phyloP scores from a whole-genome alignment of 2,797 vertebrate species.

The Lepilemur septentrionalis region DNA sequence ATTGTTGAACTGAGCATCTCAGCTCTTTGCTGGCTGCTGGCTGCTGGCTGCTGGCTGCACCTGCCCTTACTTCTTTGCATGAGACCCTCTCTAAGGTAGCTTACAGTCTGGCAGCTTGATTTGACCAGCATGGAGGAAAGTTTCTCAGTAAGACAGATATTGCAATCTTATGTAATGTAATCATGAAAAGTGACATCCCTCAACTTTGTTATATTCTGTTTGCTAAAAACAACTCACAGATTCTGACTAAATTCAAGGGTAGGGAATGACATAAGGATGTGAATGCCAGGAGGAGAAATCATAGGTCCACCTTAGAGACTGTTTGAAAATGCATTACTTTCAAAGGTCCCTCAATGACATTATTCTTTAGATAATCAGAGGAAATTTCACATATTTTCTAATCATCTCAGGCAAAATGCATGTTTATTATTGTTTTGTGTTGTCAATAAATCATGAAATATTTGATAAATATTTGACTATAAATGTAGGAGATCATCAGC shows the following conservation, averaged over 20 bases:
- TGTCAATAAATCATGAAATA: neutral
- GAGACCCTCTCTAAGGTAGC: neutral
- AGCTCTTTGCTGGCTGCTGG: no score
- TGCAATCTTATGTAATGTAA: neutral
- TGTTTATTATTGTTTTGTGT: slow-evolving; percentile 19
- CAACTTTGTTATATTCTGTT: neutral
- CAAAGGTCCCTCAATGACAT: neutral
- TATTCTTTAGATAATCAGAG: neutral
- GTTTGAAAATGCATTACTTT: neutral
- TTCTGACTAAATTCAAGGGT: neutral
- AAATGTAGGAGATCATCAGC: neutral
- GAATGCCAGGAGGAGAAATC: no score
- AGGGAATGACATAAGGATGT: neutral
- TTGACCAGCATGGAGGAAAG: neutral
- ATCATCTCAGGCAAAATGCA: neutral
- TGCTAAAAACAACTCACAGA: neutral
- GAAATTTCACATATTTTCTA: neutral
- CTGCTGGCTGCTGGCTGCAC: rapidly evolving
- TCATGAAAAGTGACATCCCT: neutral
- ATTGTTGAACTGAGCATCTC: neutral
- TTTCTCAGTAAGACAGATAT: neutral
- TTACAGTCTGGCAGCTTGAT: neutral
- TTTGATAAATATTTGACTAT: neutral
- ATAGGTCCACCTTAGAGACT: rapidly evolving
- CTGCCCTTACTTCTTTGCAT: neutral